These are phyloP conservation scores for Myiopsitta monachus DNA, from an alignment of 2,113 vertebrate species.

Conservation along the genomic window DNA sequence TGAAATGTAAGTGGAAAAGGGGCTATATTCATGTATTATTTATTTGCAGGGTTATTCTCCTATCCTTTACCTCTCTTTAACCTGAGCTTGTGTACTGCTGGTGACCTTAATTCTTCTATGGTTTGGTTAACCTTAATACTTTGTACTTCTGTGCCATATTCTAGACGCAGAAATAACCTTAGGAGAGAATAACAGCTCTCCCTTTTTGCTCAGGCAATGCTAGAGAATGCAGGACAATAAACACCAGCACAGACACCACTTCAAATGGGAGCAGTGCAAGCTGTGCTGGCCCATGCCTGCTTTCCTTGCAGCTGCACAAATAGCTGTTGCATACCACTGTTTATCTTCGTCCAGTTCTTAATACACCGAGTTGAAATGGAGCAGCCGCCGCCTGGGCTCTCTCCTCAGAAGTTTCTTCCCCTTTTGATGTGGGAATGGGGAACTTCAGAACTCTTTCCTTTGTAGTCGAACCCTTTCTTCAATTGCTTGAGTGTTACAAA, in stretches of 20 bases:
- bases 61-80: neutral
- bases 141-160: neutral
- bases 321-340: neutral
- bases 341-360: neutral
- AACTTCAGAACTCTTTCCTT: neutral
- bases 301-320: slow-evolving; percentile 45
- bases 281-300: neutral
- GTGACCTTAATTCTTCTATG: neutral
- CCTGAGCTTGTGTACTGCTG: neutral
- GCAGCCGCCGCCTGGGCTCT: neutral
- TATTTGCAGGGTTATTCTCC: neutral
- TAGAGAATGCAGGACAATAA: neutral
- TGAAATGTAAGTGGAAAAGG: neutral
- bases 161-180: neutral
- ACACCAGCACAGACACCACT: neutral
- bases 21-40: neutral
- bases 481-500: neutral
- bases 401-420: neutral
- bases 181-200: neutral
- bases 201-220: neutral
- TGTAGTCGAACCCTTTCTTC: neutral
- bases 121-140: neutral
- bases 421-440: neutral
- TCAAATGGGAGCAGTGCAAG: neutral
- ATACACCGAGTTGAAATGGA: neutral